Conservation (phyloP, 2,113 vertebrate species). For the Regulus satrapa region DNA sequence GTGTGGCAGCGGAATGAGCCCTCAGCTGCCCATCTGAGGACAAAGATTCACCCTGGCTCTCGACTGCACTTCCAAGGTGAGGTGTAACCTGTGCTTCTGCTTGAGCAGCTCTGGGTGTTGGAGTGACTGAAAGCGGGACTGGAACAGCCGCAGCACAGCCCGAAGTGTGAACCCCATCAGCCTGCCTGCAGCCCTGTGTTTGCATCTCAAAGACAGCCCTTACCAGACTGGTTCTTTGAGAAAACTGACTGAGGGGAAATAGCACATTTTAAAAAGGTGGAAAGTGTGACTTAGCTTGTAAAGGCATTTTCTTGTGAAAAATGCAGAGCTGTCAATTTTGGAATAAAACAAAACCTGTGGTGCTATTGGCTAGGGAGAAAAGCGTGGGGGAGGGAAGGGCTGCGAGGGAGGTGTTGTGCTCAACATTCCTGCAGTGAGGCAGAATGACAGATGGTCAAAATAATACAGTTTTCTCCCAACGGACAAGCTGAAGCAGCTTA, state of each 20-base stretch:
- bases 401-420: slow-evolving; percentile 27
- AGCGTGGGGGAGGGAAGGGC: neutral
- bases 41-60: neutral
- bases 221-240: neutral
- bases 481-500: slow-evolving; percentile 50
- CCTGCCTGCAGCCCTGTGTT: neutral
- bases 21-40: neutral
- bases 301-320: slow-evolving; percentile 26
- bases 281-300: neutral
- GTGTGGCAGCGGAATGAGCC: neutral
- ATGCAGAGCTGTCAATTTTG: neutral
- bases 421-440: slow-evolving; percentile 78
- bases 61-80: neutral
- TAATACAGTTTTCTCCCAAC: slow-evolving; percentile 75
- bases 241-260: neutral
- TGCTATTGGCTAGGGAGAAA: neutral
- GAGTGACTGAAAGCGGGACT: neutral
- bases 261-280: neutral
- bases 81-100: neutral
- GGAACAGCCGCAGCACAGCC: neutral
- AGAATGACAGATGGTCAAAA: slow-evolving; percentile 81
- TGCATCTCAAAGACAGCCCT: neutral
- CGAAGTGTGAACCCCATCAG: neutral
- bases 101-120: neutral
- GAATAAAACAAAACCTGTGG: slow-evolving; percentile 5